Evolutionary conservation across 2,797 vertebrate genomes (phyloP), one percentile per base, ranked within the genome.

Genomic region (Pachyuromys duprasi): DNA sequence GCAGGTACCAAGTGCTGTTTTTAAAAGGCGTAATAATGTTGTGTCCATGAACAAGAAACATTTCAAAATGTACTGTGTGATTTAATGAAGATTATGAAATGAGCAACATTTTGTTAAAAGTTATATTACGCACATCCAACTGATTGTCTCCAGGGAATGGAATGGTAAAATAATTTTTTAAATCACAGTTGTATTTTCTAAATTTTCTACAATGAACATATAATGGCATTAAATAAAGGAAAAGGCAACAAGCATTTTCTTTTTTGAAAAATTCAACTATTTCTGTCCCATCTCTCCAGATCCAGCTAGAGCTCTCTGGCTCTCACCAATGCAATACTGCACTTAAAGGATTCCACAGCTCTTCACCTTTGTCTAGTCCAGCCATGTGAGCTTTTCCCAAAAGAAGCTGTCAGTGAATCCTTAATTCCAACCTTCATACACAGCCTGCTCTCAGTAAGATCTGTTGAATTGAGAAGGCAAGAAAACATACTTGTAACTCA

Each of bases 61-160:
- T 75, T 88, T 93, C 69, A 93, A 95, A 96, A 76, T 90, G 67
- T n/a, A 72, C 81, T 75, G 76, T 42, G 57, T 70, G 81, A 13
- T 86, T 95, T 83, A 93, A 83, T 69, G 49, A 79, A 91, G 36
- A 49, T 88, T 86, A 84, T 24, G 80, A 92, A 96, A 92, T 39
- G 3, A 86, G 42, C 70, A 86, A 76, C n/a, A 28, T 89, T 82
- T 74, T 49, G 60, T n/a, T 89, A 63, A 86, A 94, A 89, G 86
- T 39, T 89, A 78, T 86, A 86, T 60, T 82, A n/a, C 57, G n/a
- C 20, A 57, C 57, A 39, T 49, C 49, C 31, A 57, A 76, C 36
- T 70, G 12, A 60, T 62, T 92, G 33, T 84, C 76, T 65, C 82
- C 28, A 72, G n/a, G 1, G 45, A 53, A 89, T 39, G 17, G 60